Percentiles rank a stretch among this genome's conserved stretches.
These are phyloP conservation scores for Heliothis peltigera DNA, from an alignment of 2,888 invertebrate species.

Conservation along the genomic window DNA sequence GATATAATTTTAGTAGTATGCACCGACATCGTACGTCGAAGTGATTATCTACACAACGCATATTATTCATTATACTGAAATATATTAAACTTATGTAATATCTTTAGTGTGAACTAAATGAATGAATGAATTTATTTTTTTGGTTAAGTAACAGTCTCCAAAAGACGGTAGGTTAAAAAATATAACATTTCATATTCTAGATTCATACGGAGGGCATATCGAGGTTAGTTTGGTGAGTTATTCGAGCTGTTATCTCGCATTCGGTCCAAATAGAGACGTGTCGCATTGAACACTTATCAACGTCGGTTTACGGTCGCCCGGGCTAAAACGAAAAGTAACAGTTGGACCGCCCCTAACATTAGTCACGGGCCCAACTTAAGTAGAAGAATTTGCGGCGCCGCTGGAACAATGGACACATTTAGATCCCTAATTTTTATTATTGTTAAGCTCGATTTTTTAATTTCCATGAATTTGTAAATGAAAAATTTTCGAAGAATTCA, in stretches of 20 bases:
- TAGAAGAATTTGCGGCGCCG: conserved; percentile 79
- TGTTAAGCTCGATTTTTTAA: conserved; percentile 22
- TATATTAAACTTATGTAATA: too few species aligned
- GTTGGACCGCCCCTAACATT: conserved; percentile 74
- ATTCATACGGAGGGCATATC: conserved; percentile 56
- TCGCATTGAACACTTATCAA: conserved; percentile 82
- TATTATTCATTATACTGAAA: not conserved
- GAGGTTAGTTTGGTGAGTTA: conserved; percentile 71
- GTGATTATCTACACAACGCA: not conserved
- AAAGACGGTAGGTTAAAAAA: not conserved
- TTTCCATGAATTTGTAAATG: not conserved
- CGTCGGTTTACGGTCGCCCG: conserved; percentile 78
- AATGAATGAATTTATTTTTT: too few species aligned
- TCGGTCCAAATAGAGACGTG: conserved; percentile 76
- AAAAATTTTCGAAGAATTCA: not conserved
- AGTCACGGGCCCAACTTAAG: conserved; percentile 79
- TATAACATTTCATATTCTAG: conserved; percentile 57
- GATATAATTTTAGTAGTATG: not conserved
- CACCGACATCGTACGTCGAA: too few species aligned
- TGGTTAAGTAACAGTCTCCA: conserved; percentile 9
- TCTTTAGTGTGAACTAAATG: too few species aligned
- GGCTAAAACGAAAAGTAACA: conserved; percentile 80
- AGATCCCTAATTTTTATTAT: conserved; percentile 63
- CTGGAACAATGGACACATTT: conserved; percentile 75
- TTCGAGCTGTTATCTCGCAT: conserved; percentile 75